phyloP scores from a whole-genome alignment of 2,797 vertebrate species.

The Coregonus ussuriensis region DNA sequence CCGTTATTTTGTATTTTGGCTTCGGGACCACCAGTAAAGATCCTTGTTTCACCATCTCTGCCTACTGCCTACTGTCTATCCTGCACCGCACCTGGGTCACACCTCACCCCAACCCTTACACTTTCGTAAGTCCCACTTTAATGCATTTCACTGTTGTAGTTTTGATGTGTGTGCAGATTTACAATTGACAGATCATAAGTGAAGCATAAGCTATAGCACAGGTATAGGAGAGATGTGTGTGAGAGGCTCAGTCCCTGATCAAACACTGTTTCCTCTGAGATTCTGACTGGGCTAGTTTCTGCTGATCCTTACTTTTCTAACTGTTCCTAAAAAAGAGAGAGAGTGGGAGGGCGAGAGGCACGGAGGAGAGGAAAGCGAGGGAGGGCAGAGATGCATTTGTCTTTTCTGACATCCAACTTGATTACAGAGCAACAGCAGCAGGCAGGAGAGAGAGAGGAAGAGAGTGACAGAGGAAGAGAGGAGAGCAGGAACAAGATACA shows the following conservation, averaged over 20 bases:
- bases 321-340: neutral
- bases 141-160: no score
- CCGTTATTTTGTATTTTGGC: no score
- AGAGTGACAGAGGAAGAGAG: constrained; percentile 27
- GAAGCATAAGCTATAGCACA: neutral
- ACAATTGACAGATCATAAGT: neutral
- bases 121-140: no score
- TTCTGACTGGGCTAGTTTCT: neutral
- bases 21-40: no score
- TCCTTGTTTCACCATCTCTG: no score
- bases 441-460: constrained; percentile 21
- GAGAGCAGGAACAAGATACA: constrained; percentile 29
- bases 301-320: neutral
- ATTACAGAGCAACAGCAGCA: constrained; percentile 31
- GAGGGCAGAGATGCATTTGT: constrained; percentile 22
- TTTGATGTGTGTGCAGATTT: neutral
- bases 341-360: neutral
- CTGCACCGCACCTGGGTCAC: no score
- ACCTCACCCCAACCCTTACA: no score
- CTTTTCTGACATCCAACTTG: constrained; percentile 37
- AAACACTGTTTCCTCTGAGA: neutral
- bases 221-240: neutral
- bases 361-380: constrained; percentile 11
- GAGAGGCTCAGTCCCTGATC: neutral
- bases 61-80: no score